Evolutionary conservation across 2,888 invertebrate species (phyloP), one percentile per base, ranked within the genome.

Genomic region (Cloeon dipterum): DNA sequence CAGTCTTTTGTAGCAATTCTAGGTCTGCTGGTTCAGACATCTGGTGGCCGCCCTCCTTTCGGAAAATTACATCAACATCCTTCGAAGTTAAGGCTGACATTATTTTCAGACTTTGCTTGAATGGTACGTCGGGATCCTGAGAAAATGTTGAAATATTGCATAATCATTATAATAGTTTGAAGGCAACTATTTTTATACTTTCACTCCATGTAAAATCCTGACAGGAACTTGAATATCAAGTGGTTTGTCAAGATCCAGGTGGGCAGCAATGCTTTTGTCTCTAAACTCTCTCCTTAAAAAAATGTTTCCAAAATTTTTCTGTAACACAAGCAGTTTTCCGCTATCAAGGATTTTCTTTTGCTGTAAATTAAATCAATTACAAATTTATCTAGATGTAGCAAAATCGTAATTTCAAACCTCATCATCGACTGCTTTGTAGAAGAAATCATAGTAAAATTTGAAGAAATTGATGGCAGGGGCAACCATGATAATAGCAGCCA

Each of bases 381-480:
- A n/a, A n/a, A n/a, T n/a, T n/a, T n/a, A n/a, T n/a, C n/a, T n/a
- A 23, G 25, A n/a, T 23, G n/a, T 23, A n/a, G 10, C 8, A 23
- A 23, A 23, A 23, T 10, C n/a, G 8, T 23, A 10, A 10, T 23
- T n/a, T 23, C 23, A 23, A 26, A 38, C 38, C 4, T 18, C 34
- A 4, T 13, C 11, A n/a, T 33, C 33, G 18, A 38, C 16, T 14
- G 13, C n/a, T 4, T 34, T 38, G 20, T 38, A 38, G 17, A 38
- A 33, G 13, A 34, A 19, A 18, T 34, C 34, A 26, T 34, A 38
- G 18, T 38, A 33, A 14, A 38, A 13, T 13, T 34, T 23, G 26
- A 38, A 38, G 32, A 38, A 38, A 10, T 39, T 39, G n/a, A 39
- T 16, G 10, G 39, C 39, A 8, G 39, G 39, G 5, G 39, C 39